Evolutionary conservation across 37 sponge, comb jelly and placozoan species (phyloP), one percentile per base, ranked within the genome.

Genomic region (Petrosia ficiformis): DNA sequence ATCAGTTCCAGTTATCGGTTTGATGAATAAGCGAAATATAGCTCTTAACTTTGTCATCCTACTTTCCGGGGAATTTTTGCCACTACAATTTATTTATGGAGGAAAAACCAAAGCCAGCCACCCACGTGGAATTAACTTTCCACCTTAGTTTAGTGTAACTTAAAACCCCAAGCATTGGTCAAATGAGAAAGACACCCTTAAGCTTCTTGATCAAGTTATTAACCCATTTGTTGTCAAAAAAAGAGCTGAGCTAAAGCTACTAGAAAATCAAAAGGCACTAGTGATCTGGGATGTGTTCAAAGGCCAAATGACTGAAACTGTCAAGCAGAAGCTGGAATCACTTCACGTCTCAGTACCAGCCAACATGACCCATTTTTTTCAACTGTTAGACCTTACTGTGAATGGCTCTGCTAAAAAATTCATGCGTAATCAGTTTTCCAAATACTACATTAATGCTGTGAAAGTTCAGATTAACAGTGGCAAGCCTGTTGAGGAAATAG

Each of bases 301-400:
- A 77, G 77, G 77, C 31, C 67, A 77, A 56, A 78, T 78, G 79
- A 78, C 79, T 26, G 32, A 56, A 25, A 68, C 33, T 48, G 69
- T 67, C 44, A 59, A 58, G 40, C 59, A 52, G 2, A 68, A 68
- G 57, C 59, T 78, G 39, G 58, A 67, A 30, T 40, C 57, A 3
- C 58, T 78, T 32, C 1, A 78, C 65, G 70, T 78, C 14, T 26
- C 79, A 11, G 79, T 78, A 5, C 79, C 79, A 21, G 70, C 79
- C 2, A 78, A 78, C n/a, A 78, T 78, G 79, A 78, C 79, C 52
- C 69, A 78, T 68, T 60, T 78, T 68, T 78, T 78, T 26, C 79
- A 77, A 29, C 70, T 70, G 22, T 26, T 78, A 8, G 79, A 78
- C 57, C 70, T 78, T 31, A 68, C 70, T 19, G 79, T 78, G 26